phyloP scores from a whole-genome alignment of 2,113 vertebrate species.

The Stigmatopora nigra region DNA sequence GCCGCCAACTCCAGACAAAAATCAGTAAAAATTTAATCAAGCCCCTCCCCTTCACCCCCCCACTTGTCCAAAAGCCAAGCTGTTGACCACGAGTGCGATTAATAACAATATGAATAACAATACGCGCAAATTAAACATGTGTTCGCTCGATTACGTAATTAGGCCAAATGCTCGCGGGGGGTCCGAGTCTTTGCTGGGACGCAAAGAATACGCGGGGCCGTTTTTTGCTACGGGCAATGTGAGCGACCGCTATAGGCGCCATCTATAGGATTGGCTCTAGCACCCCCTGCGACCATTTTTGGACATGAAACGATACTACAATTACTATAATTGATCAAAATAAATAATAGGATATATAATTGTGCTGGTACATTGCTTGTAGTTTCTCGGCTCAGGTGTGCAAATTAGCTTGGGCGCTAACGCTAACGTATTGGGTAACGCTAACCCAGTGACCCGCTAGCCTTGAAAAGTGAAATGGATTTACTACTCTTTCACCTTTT shows the following conservation, averaged over 20 bases:
- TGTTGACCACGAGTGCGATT: conserved; percentile 44
- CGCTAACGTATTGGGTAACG: conserved; percentile 24
- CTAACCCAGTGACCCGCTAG: conserved; percentile 48
- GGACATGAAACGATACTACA: too few relatives aligned
- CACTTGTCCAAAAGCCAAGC: conserved; percentile 34
- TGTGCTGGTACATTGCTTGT: not conserved
- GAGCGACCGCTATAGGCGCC: too few relatives aligned
- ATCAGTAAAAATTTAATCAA: conserved; percentile 65
- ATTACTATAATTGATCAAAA: too few relatives aligned
- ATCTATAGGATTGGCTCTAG: too few relatives aligned
- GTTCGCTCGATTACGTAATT: not conserved
- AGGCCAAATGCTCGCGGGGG: not conserved
- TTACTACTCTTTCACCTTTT: conserved; percentile 39
- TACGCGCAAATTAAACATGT: not conserved
- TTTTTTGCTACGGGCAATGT: too few relatives aligned
- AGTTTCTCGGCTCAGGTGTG: too few relatives aligned
- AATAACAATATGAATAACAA: conserved; percentile 44
- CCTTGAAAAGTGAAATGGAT: conserved; percentile 62
- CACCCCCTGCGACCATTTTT: too few relatives aligned
- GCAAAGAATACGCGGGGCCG: too few relatives aligned
- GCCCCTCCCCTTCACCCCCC: conserved; percentile 6
- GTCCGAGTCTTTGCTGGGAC: not conserved
- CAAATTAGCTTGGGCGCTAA: not conserved
- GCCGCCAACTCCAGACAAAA: conserved; percentile 57
- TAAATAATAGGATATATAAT: too few relatives aligned